These are phyloP conservation scores for Hippoglossus stenolepis DNA, from an alignment of 2,113 vertebrate species.

Conservation along the genomic window DNA sequence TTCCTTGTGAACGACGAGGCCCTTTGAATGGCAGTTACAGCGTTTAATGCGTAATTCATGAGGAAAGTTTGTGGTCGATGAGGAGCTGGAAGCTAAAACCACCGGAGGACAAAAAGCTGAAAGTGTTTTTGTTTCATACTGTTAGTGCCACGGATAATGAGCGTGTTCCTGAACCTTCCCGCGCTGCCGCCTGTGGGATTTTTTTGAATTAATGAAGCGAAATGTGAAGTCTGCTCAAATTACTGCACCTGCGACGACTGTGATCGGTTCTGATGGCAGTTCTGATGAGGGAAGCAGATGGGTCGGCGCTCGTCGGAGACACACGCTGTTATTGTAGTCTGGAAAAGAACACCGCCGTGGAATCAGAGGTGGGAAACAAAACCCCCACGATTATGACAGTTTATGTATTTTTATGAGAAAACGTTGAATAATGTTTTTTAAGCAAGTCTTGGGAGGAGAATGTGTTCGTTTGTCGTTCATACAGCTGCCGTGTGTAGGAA, in stretches of 20 bases:
- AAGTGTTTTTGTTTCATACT: not conserved
- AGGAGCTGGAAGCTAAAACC: no score
- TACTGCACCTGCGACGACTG: not conserved
- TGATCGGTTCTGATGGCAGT: not conserved
- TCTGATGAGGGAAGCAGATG: not conserved
- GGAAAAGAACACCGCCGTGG: not conserved
- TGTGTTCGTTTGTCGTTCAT: not conserved
- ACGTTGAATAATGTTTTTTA: not conserved
- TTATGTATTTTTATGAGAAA: not conserved
- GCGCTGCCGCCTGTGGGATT: not conserved
- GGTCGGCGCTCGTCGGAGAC: not conserved
- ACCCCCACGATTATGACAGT: not conserved
- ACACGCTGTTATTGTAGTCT: not conserved
- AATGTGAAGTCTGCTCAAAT: constrained; percentile 3
- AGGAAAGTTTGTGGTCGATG: not conserved
- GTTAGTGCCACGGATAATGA: constrained; percentile 3
- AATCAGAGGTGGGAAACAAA: not conserved
- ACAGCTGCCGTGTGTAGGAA: no score
- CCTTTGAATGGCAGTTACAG: no score
- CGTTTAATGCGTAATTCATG: constrained; percentile 48
- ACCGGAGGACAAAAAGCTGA: not conserved
- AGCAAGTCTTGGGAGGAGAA: not conserved
- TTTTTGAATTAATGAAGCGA: constrained; percentile 23
- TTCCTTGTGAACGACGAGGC: no score
- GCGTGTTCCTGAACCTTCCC: constrained; percentile 3